Evolutionary conservation across 2,888 invertebrate species (phyloP), one percentile per base, ranked within the genome.

Genomic region (Drymonia ruficornis): DNA sequence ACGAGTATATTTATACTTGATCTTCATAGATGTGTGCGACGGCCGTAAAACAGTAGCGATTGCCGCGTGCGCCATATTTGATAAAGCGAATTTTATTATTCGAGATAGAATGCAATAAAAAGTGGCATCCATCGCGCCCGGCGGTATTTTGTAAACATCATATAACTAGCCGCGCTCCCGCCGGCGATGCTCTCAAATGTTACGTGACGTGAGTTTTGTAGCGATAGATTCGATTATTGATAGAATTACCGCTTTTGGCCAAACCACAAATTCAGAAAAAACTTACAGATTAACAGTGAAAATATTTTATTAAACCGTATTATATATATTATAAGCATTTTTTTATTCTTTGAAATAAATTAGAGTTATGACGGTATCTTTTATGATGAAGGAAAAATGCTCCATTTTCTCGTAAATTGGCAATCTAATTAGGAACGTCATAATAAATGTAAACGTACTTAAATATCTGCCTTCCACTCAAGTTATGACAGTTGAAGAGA

Each of bases 61-160:
- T 15, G 40, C 16, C 12, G 19, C 19, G 18, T 23, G 12, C 52
- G 52, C 56, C 51, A 50, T 58, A 53, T 65, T 71, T 63, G 65
- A 63, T 65, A 57, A 49, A 68, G 29, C 48, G 44, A 58, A 50
- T 65, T 71, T 65, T 68, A 70, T 67, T 64, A 59, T 68, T 50
- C 55, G 58, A 60, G 49, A 62, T 54, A 71, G 51, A 69, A 59
- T 68, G 69, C 65, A 68, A 68, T 71, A 69, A 69, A 68, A 68
- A 60, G 45, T 56, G 53, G 54, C 52, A 68, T 68, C 65, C 58
- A 65, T 68, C 69, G 52, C 50, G 55, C 53, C 34, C 16, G 45
- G 56, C 56, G 49, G 53, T 65, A 55, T 65, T 59, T 70, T 62
- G 65, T 61, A 59, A 64, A 67, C 56, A 64, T 70, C 44, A 55